phyloP scores from a whole-genome alignment of 2,888 invertebrate genomes.

The Zygaena filipendulae region DNA sequence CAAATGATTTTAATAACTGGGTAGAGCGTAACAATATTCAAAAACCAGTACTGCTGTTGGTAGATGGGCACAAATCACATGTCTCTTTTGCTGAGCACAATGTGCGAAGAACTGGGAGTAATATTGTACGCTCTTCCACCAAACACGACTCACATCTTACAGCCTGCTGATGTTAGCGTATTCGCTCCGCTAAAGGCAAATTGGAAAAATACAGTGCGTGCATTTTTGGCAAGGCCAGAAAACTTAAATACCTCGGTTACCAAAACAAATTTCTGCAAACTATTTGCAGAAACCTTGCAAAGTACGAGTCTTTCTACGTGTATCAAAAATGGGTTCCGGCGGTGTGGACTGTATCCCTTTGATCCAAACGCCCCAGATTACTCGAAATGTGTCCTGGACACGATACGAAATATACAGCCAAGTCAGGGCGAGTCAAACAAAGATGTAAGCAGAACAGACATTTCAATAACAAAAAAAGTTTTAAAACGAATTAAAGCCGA shows the following conservation, averaged over 20 bases:
- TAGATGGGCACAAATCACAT: slow-evolving; percentile 22
- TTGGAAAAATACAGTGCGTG: slow-evolving; percentile 14
- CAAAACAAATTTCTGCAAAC: slow-evolving; percentile 20
- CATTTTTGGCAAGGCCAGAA: slow-evolving; percentile 15
- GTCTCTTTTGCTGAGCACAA: slow-evolving; percentile 16
- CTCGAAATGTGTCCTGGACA: too few species aligned
- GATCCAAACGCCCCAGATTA: too few species aligned
- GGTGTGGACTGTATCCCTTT: too few species aligned
- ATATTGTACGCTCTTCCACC: slow-evolving; percentile 21
- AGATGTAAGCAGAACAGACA: too few species aligned
- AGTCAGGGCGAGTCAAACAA: too few species aligned
- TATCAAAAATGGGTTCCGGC: too few species aligned
- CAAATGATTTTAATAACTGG: slow-evolving; percentile 20
- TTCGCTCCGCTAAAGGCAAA: slow-evolving; percentile 17
- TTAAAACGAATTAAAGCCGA: too few species aligned
- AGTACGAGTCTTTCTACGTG: too few species aligned
- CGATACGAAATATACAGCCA: too few species aligned
- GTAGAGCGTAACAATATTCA: slow-evolving; percentile 13
- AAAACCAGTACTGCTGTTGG: slow-evolving; percentile 18
- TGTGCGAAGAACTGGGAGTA: slow-evolving; percentile 16
- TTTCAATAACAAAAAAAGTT: too few species aligned
- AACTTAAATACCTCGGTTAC: slow-evolving; percentile 16
- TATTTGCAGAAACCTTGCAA: too few species aligned
- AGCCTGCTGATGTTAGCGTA: slow-evolving; percentile 21
- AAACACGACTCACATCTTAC: slow-evolving; percentile 21